Percentiles rank a stretch among this genome's conserved stretches.
These are phyloP conservation scores for Calliphora vicina DNA, from an alignment of 1,140 invertebrate species.

Conservation along the genomic window DNA sequence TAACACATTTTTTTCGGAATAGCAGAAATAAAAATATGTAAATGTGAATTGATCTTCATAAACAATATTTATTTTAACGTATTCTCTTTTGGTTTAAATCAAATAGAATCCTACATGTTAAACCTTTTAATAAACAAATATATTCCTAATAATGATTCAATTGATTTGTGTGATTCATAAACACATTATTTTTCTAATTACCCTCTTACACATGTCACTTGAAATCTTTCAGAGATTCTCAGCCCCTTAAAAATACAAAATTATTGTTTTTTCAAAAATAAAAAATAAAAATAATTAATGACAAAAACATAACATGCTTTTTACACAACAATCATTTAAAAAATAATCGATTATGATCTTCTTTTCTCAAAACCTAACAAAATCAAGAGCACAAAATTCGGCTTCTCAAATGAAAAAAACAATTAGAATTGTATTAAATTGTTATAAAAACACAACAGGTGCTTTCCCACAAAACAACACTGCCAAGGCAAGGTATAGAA, in stretches of 20 bases:
- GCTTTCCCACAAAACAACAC: conserved; percentile 12
- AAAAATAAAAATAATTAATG: background rate
- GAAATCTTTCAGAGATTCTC: background rate
- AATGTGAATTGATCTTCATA: too few species aligned
- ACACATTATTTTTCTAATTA: background rate
- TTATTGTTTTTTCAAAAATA: background rate
- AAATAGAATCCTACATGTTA: too few species aligned
- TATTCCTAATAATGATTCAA: too few species aligned
- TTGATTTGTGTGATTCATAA: too few species aligned
- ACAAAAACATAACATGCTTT: background rate
- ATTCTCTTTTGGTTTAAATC: too few species aligned
- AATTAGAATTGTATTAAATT: conserved; percentile 17
- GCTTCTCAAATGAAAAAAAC: background rate
- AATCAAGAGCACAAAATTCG: too few species aligned
- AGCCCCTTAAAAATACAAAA: background rate
- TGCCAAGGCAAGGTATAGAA: too few species aligned
- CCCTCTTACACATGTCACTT: background rate
- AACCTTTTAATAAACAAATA: too few species aligned
- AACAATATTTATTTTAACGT: too few species aligned
- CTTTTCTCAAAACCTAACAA: background rate
- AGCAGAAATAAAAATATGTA: too few species aligned
- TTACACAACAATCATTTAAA: background rate
- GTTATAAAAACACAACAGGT: conserved; percentile 35
- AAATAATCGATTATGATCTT: conserved; percentile 21
- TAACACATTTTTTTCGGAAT: too few species aligned